Evolutionary conservation across 2,797 vertebrate genomes (phyloP).

Genomic region (Atherinosoma microstoma): DNA sequence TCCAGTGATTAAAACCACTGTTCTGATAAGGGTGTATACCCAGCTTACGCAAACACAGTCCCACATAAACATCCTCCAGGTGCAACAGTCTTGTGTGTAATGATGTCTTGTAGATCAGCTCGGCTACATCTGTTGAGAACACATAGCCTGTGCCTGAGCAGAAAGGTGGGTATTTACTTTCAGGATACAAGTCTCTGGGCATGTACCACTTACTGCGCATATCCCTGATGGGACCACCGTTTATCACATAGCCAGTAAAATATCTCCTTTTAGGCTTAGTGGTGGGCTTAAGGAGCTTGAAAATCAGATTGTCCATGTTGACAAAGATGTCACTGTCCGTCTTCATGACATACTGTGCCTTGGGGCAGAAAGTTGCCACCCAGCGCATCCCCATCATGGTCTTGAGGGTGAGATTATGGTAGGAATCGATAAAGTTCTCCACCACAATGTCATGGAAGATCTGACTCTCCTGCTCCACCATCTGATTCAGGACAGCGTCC

Average conservation of each 20-base stretch:
- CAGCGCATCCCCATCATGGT: slow-evolving; percentile 98
- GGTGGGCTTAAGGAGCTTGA: slow-evolving; percentile 94
- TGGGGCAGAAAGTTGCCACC: slow-evolving; percentile 94
- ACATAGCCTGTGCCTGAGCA: slow-evolving; percentile 98
- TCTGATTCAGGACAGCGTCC: slow-evolving; percentile 92
- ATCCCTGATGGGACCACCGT: slow-evolving; percentile 94
- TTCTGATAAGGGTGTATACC: slow-evolving; percentile 98
- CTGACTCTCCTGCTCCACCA: slow-evolving; percentile 98
- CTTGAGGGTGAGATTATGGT: slow-evolving; percentile 97
- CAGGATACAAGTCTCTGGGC: slow-evolving; percentile 95
- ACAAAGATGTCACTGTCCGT: slow-evolving; percentile 99
- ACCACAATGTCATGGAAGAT: slow-evolving; percentile 98
- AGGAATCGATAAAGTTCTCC: slow-evolving; percentile 97
- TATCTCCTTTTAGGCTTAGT: slow-evolving; percentile 95
- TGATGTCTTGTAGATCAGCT: slow-evolving; percentile 97
- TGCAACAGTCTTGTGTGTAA: slow-evolving; percentile 96
- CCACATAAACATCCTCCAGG: slow-evolving; percentile 97
- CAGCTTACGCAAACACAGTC: slow-evolving; percentile 94
- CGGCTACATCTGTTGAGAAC: slow-evolving; percentile 95
- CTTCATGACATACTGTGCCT: slow-evolving; percentile 96
- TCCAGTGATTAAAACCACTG: slow-evolving; percentile 99
- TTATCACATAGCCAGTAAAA: slow-evolving; percentile 97
- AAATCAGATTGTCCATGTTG: slow-evolving; percentile 99
- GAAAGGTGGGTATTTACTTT: slow-evolving; percentile 97
- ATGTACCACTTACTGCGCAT: slow-evolving; percentile 99